Evolutionary conservation across 2,113 vertebrate species (phyloP).

Genomic region (Gymnogyps californianus): DNA sequence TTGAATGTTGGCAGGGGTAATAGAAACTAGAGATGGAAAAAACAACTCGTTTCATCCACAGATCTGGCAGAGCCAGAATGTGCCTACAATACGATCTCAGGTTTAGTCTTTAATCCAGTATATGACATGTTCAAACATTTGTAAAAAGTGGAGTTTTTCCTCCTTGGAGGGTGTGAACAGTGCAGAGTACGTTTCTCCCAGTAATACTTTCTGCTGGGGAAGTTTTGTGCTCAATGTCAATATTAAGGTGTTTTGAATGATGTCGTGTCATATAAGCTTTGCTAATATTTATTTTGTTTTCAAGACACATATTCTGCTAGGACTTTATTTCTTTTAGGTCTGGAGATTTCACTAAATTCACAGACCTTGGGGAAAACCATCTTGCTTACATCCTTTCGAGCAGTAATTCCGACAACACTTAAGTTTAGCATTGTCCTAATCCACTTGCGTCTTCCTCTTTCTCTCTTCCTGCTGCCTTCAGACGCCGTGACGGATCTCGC

Average conservation of each 20-base stretch:
- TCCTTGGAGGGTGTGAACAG: background rate
- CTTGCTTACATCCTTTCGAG: background rate
- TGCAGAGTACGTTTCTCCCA: background rate
- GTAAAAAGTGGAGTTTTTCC: background rate
- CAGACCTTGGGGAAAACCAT: background rate
- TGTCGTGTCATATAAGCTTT: background rate
- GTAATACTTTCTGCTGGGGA: background rate
- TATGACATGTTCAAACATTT: background rate
- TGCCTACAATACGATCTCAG: background rate
- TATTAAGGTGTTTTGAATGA: background rate
- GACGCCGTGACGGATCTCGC: slow-evolving; percentile 83
- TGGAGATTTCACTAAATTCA: background rate
- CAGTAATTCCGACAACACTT: background rate
- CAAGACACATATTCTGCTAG: background rate
- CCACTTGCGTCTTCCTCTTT: background rate
- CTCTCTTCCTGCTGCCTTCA: slow-evolving; percentile 36
- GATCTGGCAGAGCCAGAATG: background rate
- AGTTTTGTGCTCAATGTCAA: background rate
- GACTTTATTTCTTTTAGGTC: background rate
- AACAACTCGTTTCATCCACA: background rate
- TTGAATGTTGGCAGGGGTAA: background rate
- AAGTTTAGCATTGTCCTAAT: background rate
- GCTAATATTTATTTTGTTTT: background rate
- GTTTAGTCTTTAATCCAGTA: background rate
- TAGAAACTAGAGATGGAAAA: background rate